Evolutionary conservation across 2,113 vertebrate species (phyloP).

Genomic region (Rhea pennata): DNA sequence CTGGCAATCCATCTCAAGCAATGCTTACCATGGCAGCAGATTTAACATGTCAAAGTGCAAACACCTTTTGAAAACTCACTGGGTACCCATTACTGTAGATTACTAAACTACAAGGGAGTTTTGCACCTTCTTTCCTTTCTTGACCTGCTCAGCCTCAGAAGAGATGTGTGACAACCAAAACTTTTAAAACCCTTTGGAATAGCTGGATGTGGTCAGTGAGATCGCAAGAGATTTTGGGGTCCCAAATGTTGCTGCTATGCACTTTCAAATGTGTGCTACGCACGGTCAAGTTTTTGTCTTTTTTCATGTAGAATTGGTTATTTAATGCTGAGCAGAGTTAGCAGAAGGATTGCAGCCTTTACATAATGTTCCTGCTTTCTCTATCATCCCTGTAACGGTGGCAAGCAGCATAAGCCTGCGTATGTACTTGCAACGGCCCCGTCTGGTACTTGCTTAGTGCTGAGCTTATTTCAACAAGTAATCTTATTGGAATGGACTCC

Average conservation of each 20-base stretch:
- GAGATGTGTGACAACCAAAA: neutral
- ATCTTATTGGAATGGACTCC: neutral
- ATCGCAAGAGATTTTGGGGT: accelerated
- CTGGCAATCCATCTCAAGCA: neutral
- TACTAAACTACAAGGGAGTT: neutral
- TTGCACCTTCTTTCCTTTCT: neutral
- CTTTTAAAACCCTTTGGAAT: neutral
- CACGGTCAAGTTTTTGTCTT: neutral
- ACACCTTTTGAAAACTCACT: neutral
- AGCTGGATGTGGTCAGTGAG: neutral
- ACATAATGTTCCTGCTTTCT: neutral
- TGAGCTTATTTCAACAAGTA: neutral
- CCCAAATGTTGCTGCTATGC: neutral
- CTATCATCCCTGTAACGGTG: neutral
- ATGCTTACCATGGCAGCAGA: neutral
- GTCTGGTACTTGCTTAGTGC: accelerated
- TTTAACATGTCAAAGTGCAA: neutral
- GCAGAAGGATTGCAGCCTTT: neutral
- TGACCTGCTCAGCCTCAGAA: neutral
- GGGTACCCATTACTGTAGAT: neutral
- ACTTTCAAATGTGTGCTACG: neutral
- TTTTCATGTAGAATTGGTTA: neutral
- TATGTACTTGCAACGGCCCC: neutral
- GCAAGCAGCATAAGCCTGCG: neutral
- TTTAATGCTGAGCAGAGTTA: neutral